Conservation (phyloP, 1,140 invertebrate species). For the Diorhabda carinulata region DNA sequence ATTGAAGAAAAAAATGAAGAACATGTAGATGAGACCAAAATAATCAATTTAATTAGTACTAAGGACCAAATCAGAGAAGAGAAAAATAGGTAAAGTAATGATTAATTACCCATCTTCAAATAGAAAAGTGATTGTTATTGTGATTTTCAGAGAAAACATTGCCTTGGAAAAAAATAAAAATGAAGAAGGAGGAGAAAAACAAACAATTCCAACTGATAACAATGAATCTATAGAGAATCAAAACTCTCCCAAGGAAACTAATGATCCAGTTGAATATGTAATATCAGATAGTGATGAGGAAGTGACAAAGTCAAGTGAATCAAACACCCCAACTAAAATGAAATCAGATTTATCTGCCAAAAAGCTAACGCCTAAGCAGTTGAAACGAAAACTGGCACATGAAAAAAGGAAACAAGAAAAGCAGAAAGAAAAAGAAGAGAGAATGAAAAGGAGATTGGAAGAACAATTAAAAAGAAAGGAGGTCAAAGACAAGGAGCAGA, state of each 20-base stretch:
- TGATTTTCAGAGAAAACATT: too few species aligned
- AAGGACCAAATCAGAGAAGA: too few species aligned
- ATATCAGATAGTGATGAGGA: background rate
- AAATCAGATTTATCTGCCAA: background rate
- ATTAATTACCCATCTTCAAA: too few species aligned
- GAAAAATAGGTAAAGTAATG: too few species aligned
- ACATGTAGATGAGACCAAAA: too few species aligned
- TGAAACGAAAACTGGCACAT: slow-evolving; percentile 52
- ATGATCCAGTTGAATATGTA: too few species aligned
- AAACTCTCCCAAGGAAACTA: background rate
- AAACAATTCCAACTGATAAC: background rate
- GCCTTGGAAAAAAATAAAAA: too few species aligned
- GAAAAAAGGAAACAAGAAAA: slow-evolving; percentile 52
- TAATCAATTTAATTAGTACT: too few species aligned
- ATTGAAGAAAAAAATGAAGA: too few species aligned
- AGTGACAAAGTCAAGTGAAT: background rate
- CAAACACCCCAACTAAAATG: slow-evolving; percentile 8
- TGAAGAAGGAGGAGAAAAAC: background rate
- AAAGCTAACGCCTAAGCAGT: slow-evolving; percentile 43
- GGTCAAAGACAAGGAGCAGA: slow-evolving; percentile 38
- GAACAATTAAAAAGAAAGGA: slow-evolving; percentile 57
- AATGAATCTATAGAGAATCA: background rate
- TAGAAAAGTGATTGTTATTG: too few species aligned
- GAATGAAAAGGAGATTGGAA: slow-evolving; percentile 50
- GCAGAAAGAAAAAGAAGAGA: slow-evolving; percentile 47